Evolutionary conservation across 2,888 invertebrate genomes (phyloP).

Genomic region (Pegoplata infirma): DNA sequence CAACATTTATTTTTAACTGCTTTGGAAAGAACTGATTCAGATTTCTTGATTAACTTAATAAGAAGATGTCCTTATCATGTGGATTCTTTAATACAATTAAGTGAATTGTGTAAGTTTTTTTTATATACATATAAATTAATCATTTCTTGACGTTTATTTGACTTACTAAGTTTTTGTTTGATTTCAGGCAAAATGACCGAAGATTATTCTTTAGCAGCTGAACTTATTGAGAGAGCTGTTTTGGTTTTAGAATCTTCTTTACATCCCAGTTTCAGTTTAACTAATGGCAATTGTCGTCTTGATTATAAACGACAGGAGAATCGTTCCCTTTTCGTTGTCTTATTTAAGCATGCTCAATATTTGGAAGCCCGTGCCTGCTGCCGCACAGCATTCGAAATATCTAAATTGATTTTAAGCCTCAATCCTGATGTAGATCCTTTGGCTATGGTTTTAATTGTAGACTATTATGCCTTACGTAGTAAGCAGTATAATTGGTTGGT

Average conservation of each 20-base stretch:
- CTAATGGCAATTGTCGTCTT: conserved; percentile 85
- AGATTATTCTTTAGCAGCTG: conserved; percentile 87
- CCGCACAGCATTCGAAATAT: conserved; percentile 91
- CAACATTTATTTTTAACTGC: conserved; percentile 88
- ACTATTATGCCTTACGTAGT: conserved; percentile 89
- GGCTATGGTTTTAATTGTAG: conserved; percentile 87
- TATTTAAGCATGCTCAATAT: conserved; percentile 89
- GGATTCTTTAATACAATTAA: conserved; percentile 88
- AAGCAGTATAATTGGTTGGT: conserved; percentile 86
- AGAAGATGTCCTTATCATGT: conserved; percentile 88
- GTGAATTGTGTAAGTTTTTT: conserved; percentile 84
- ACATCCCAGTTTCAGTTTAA: conserved; percentile 88
- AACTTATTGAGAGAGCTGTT: conserved; percentile 88
- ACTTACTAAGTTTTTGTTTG: too few species aligned
- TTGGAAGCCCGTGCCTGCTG: conserved; percentile 89
- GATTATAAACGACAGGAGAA: conserved; percentile 90
- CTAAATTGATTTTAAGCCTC: conserved; percentile 88
- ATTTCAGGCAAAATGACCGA: conserved; percentile 81
- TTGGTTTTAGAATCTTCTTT: conserved; percentile 87
- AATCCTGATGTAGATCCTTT: conserved; percentile 88
- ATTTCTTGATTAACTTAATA: conserved; percentile 86
- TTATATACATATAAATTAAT: too few species aligned
- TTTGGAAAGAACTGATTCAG: conserved; percentile 88
- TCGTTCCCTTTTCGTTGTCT: conserved; percentile 87
- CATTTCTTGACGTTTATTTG: too few species aligned